phyloP scores from a whole-genome alignment of 2,888 invertebrate species.

The Diploptera punctata region DNA sequence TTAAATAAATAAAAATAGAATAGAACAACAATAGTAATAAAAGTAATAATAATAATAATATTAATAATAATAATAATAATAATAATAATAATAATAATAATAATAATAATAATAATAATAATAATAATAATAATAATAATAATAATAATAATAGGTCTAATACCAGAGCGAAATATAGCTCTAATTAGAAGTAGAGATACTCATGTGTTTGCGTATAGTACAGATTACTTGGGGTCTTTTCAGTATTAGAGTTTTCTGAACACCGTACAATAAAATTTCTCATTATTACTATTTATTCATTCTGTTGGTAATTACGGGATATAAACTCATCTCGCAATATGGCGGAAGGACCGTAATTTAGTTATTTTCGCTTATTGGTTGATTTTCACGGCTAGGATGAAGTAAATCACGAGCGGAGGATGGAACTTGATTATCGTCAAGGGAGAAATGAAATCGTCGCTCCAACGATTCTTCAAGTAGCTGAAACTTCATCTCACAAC shows the following conservation, averaged over 20 bases:
- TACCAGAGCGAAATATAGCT: too few relatives aligned
- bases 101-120: too few relatives aligned
- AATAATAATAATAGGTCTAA: too few relatives aligned
- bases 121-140: too few relatives aligned
- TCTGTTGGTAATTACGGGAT: neutral
- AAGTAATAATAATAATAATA: too few relatives aligned
- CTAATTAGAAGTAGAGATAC: too few relatives aligned
- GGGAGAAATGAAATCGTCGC: neutral
- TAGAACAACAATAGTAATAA: too few relatives aligned
- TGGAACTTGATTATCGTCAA: neutral
- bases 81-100: too few relatives aligned
- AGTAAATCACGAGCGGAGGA: neutral
- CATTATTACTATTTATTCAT: neutral
- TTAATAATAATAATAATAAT: too few relatives aligned
- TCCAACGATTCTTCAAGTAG: slow-evolving; percentile 8
- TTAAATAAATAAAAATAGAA: too few relatives aligned
- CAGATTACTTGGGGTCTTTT: too few relatives aligned
- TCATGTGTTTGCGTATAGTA: too few relatives aligned
- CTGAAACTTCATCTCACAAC: slow-evolving; percentile 5
- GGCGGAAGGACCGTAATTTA: neutral
- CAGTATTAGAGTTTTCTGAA: neutral
- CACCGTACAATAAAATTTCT: neutral
- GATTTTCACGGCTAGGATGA: neutral
- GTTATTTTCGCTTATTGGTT: slow-evolving; percentile 5
- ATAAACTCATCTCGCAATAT: neutral